phyloP scores from a whole-genome alignment of 2,113 vertebrate species.

The Amblyopsis rosae region DNA sequence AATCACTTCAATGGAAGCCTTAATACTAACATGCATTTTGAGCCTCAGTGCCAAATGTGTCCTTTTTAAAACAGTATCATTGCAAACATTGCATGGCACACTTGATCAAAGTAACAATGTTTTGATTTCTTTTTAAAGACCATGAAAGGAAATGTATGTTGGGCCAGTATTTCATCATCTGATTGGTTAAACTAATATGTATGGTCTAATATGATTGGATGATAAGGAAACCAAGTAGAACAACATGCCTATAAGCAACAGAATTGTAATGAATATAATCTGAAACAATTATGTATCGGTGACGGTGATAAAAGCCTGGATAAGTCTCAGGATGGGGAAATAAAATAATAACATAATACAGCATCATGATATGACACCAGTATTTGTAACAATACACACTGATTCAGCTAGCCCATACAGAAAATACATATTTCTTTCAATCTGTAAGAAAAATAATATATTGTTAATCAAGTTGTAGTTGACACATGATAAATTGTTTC shows the following conservation, averaged over 20 bases:
- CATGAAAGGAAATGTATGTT: neutral
- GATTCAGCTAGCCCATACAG: conserved; percentile 34
- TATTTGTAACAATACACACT: conserved; percentile 10
- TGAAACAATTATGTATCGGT: conserved; percentile 42
- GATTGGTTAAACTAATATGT: too few relatives aligned
- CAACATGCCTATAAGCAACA: conserved; percentile 33
- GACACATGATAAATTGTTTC: conserved; percentile 28
- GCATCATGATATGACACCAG: conserved; percentile 16
- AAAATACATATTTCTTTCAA: conserved; percentile 18
- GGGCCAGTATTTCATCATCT: neutral
- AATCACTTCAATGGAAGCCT: conserved; percentile 32
- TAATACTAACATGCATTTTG: conserved; percentile 30
- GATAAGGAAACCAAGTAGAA: too few relatives aligned
- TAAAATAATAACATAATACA: conserved; percentile 20
- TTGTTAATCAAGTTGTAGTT: neutral
- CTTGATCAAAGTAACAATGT: conserved; percentile 40
- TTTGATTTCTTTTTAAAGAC: conserved; percentile 12
- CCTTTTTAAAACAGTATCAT: conserved; percentile 7
- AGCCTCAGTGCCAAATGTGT: conserved; percentile 32
- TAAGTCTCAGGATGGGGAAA: neutral
- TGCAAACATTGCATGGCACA: conserved; percentile 48
- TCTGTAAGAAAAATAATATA: neutral
- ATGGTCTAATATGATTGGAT: too few relatives aligned
- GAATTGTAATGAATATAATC: conserved; percentile 32
- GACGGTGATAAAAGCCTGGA: conserved; percentile 7